These are phyloP conservation scores for Eueremaeus valkanovi DNA, from an alignment of 2,888 invertebrate species.

Conservation along the genomic window DNA sequence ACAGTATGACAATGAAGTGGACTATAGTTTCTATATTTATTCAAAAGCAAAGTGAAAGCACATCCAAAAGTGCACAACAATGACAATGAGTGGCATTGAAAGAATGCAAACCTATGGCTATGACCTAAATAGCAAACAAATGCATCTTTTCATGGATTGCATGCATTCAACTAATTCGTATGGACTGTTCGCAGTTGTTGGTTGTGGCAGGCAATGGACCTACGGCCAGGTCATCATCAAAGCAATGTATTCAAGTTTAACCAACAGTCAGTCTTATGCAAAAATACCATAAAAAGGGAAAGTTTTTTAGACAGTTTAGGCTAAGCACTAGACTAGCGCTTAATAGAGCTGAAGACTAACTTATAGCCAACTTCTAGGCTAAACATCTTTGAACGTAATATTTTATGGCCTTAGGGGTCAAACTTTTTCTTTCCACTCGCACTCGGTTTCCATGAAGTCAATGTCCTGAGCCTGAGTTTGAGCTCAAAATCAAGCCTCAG, in stretches of 20 bases:
- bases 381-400: conserved; percentile 13
- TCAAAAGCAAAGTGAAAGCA: background rate
- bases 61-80: conserved; percentile 7
- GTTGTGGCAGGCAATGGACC: no score
- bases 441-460: conserved; percentile 22
- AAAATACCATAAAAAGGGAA: conserved; percentile 24
- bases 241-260: background rate
- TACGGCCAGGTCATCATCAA: conserved; percentile 16
- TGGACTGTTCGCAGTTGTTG: background rate
- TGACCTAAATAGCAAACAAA: conserved; percentile 32
- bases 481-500: conserved; percentile 15
- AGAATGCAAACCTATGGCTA: conserved; percentile 4
- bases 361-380: background rate
- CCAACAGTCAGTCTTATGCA: background rate
- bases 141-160: background rate
- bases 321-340: background rate
- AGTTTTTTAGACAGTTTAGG: conserved; percentile 3
- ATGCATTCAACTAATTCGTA: background rate
- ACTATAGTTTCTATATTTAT: conserved; percentile 28
- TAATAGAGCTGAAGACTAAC: conserved; percentile 13
- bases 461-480: conserved; percentile 17
- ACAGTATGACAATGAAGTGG: conserved; percentile 4
- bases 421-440: conserved; percentile 24
- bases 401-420: conserved; percentile 14
- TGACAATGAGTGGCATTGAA: background rate